phyloP scores from a whole-genome alignment of 2,888 invertebrate species.

The Polia nebulosa region DNA sequence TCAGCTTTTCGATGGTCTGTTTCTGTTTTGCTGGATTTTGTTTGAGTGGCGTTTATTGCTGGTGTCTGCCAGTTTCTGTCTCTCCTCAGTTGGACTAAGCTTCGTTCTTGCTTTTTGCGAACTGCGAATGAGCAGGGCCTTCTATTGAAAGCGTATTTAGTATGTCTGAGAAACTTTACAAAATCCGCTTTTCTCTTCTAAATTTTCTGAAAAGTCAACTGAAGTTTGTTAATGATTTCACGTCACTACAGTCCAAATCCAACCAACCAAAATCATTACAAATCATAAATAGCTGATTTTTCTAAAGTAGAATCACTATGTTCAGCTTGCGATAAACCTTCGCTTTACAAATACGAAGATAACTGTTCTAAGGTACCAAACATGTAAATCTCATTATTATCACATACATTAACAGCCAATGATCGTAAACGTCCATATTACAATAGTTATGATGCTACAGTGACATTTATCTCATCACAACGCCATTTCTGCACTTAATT shows the following conservation, averaged over 20 bases:
- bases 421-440: constrained; percentile 45
- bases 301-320: neutral
- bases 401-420: constrained; percentile 34
- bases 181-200: neutral
- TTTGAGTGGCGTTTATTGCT: neutral
- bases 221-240: too few relatives aligned
- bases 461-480: constrained; percentile 46
- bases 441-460: constrained; percentile 28
- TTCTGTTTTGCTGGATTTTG: constrained; percentile 37
- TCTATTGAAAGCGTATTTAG: neutral
- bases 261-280: neutral
- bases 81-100: neutral
- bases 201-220: neutral
- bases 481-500: constrained; percentile 40
- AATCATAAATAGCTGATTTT: neutral
- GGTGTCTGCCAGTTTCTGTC: constrained; percentile 4
- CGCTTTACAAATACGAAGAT: neutral
- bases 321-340: constrained; percentile 3
- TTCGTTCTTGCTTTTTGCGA: constrained; percentile 12
- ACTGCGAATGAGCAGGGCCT: neutral
- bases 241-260: too few relatives aligned
- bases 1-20: constrained; percentile 53
- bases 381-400: constrained; percentile 48
- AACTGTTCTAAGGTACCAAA: neutral
- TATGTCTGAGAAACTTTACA: neutral